Base-by-base conservation (phyloP, 2,888 invertebrate species). In the Drosophila silvestris region DNA sequence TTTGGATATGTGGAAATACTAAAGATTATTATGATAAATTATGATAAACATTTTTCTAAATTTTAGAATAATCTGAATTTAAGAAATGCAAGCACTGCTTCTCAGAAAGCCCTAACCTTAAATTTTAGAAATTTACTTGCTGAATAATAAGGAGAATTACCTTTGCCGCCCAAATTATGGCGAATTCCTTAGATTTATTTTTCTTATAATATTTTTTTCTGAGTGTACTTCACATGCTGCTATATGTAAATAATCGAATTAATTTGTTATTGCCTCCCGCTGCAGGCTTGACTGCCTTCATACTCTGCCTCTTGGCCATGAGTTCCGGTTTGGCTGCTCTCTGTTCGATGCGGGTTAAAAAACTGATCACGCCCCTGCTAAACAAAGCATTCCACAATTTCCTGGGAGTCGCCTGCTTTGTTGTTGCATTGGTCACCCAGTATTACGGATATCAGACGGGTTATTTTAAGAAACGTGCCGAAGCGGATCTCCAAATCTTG, bases 401-500 rank as follows among this genome's bases (percentile, higher is more conserved):
- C 33, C 64, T 93, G 41, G 93, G 93, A 4, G 59, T 92, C 39
- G 58, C 79, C 1, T 85, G 91, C 39, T 93, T 93, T 71, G 84
- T 85, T n/a, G 74, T 92, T 32, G 93, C 93, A 0, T 60, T 93
- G 64, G 70, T 85, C 10, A 85, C 92, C 5, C 92, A 93, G 62
- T 93, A 85, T 65, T 93, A 92, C 70, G 93, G 93, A 30, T 93
- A 93, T 62, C 63, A 92, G 67, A 91, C 92, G 6, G 90, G 91
- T 5, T 93, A 84, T 53, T 92, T 93, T 52, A 82, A 33, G 56
- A 74, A n/a, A 5, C 77, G 85, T 37, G 83, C 73, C 12, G 75
- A 79, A 6, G 61, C 70, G 2, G 90, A 91, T 64, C 82, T 93
- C 19, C 85, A 79, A n/a, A 76, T 82, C 51, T 65, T 92, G 39